Base-by-base conservation (phyloP, 2,888 invertebrate species). In the Tenthredo notha region DNA sequence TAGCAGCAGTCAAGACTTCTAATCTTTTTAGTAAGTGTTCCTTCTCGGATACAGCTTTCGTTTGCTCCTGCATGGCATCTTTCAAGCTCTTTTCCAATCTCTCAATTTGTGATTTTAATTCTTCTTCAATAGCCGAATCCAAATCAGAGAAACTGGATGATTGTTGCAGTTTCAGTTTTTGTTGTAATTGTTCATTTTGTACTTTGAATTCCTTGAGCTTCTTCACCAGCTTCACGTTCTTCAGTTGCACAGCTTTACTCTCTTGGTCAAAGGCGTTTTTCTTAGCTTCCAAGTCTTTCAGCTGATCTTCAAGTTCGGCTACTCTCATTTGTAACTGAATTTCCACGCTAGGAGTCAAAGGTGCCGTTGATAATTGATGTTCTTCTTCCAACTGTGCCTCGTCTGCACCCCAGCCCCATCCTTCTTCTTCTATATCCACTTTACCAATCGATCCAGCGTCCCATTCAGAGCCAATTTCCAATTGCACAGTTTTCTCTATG, bases 161-260 rank as follows among this genome's bases (percentile, higher is more conserved):
- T 88, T 94, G 94, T 54, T 94, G 94, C 37, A 94, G 92, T 88
- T 94, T 95, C 85, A 95, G 89, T 91, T 96, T 95, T 85, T 94
- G 94, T 15, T 93, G 93, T 58, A 96, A 92, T 88, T 94, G 94
- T 58, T 96, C 96, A 90, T 96, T 95, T 86, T 95, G 95, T 2
- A 94, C 93, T 93, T 98, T 98, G 84, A 97, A 95, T 91, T 97
- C 97, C 92, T 98, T 98, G 70, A 98, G 93, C 92, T 98, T 98
- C 90, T 97, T 97, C 88, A 98, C 94, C 87, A 98, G 95, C 94
- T 97, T 98, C 1, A 96, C 95, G 47, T 96, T 95, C 91, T 97
- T 97, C 0, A 96, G 93, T 92, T 97, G 96, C 86, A 95, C 94
- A 43, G 95, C 94, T 87, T 95, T 95, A 10, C 97, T 94, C 88